Percentiles rank a stretch among this genome's conserved stretches.
phyloP scores from a whole-genome alignment of 1,140 invertebrate species.

The Orchestia grillus region DNA sequence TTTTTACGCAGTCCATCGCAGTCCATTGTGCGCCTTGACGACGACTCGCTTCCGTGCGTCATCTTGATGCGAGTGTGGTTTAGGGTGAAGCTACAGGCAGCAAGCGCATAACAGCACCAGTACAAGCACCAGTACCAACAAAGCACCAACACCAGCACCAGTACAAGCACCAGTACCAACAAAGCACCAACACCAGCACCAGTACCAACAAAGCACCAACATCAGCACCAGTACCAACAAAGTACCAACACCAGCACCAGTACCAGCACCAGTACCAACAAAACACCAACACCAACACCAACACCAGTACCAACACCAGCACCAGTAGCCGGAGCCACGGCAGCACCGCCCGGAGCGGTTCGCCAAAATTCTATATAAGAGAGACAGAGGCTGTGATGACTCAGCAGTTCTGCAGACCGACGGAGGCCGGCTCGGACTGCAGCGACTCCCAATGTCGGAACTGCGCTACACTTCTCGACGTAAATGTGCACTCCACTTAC shows the following conservation, averaged over 20 bases:
- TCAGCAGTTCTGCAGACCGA: not conserved
- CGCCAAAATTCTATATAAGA: slow-evolving; percentile 22
- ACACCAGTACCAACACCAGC: not conserved
- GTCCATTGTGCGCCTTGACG: not conserved
- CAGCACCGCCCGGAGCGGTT: not conserved
- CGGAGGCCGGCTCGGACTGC: too few relatives aligned
- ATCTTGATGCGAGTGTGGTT: not conserved
- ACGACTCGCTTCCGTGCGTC: not conserved
- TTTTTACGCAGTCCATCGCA: not conserved
- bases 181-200: not conserved
- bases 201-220: not conserved
- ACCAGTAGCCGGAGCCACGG: not conserved
- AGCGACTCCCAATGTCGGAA: too few relatives aligned
- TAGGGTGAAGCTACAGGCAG: not conserved
- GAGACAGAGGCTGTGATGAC: slow-evolving; percentile 6
- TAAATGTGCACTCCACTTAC: too few relatives aligned
- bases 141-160: not conserved
- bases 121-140: not conserved
- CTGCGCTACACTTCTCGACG: too few relatives aligned
- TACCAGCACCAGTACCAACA: not conserved
- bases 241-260: not conserved
- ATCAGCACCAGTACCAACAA: not conserved
- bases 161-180: not conserved
- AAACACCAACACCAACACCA: not conserved
- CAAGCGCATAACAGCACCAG: not conserved